Evolutionary conservation across 2,888 invertebrate genomes (phyloP).

Genomic region (Nemotelus nigrinus): DNA sequence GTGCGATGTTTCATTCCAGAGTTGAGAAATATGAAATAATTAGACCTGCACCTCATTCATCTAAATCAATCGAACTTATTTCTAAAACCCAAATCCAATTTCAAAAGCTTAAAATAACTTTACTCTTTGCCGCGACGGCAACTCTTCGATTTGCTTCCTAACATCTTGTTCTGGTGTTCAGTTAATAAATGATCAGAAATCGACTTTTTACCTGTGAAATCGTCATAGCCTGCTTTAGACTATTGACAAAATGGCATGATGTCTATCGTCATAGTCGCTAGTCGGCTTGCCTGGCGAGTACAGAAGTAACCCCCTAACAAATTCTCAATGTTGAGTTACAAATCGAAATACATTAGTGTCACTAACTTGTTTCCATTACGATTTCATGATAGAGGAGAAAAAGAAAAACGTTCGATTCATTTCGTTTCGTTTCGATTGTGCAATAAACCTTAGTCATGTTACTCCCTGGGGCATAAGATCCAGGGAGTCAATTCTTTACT

Average conservation of each 20-base stretch:
- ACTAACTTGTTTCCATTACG: conserved; percentile 17
- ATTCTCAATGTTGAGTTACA: conserved; percentile 30
- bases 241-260: too few species aligned
- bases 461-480: conserved; percentile 21
- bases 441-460: conserved; percentile 11
- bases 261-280: too few species aligned
- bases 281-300: too few species aligned
- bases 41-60: too few species aligned
- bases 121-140: too few species aligned
- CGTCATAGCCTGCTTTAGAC: too few species aligned
- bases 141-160: too few species aligned
- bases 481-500: conserved; percentile 9
- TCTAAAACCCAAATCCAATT: too few species aligned
- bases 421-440: neutral
- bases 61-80: too few species aligned
- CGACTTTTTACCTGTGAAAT: neutral
- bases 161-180: neutral
- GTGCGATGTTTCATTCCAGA: too few species aligned
- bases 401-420: neutral
- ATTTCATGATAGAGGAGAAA: neutral
- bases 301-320: conserved; percentile 17
- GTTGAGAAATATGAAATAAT: too few species aligned
- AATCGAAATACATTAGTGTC: conserved; percentile 23
- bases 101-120: too few species aligned
- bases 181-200: neutral